Percentiles rank a stretch among this genome's conserved stretches.
These are phyloP conservation scores for Pluvianellus socialis DNA, from an alignment of 2,113 vertebrate species.

Conservation along the genomic window DNA sequence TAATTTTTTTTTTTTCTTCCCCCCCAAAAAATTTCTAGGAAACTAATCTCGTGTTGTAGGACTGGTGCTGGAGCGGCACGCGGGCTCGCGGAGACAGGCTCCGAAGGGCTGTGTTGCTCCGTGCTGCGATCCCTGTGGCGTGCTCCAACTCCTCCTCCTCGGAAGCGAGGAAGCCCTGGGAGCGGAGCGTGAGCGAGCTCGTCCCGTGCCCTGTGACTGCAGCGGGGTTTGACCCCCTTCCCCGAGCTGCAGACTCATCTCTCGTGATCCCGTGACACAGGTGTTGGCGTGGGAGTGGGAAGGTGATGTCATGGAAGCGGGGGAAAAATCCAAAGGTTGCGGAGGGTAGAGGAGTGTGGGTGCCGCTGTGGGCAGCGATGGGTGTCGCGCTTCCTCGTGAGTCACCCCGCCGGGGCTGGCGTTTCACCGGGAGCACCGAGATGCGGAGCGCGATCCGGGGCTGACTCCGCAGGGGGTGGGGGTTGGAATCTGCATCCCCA, in stretches of 20 bases:
- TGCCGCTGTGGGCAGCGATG: neutral
- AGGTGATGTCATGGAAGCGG: neutral
- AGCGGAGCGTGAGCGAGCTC: neutral
- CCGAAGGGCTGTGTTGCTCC: rapidly evolving
- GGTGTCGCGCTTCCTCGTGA: neutral
- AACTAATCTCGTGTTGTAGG: rapidly evolving
- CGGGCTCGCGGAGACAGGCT: neutral
- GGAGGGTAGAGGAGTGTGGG: neutral
- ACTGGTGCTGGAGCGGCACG: neutral
- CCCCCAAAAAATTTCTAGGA: neutral
- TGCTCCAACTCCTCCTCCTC: neutral
- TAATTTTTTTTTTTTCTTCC: neutral
- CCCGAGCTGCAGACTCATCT: neutral
- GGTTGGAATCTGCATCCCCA: too few relatives aligned
- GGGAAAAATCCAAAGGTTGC: neutral
- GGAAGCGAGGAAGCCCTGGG: neutral
- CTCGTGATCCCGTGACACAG: neutral
- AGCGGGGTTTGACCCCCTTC: rapidly evolving
- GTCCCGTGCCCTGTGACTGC: neutral
- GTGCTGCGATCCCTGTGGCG: rapidly evolving
- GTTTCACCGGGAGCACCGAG: neutral
- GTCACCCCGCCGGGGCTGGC: rapidly evolving
- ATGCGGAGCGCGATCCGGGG: rapidly evolving
- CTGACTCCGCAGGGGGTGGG: neutral
- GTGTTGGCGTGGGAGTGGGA: neutral